Conservation (phyloP, 2,113 vertebrate species). For the Sphaerodactylus townsendi region DNA sequence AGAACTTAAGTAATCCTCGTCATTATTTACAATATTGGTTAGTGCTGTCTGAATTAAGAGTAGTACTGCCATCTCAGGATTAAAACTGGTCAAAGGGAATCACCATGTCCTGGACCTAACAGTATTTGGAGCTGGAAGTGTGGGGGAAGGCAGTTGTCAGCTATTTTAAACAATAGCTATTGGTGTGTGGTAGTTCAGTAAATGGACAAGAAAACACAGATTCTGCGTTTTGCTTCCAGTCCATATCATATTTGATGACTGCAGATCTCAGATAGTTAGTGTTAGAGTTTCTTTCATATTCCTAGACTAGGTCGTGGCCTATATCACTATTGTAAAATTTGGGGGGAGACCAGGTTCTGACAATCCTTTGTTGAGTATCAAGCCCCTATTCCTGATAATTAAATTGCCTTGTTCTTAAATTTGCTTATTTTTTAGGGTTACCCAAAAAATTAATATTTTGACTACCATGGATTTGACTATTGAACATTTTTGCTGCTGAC, state of each 20-base stretch:
- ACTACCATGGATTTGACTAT: slow-evolving; percentile 53
- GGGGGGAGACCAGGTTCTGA: neutral
- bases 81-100: neutral
- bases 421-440: slow-evolving; percentile 65
- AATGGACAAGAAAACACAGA: neutral
- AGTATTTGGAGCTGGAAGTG: neutral
- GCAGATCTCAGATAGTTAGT: too few species aligned
- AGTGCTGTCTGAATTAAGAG: neutral
- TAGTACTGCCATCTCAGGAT: neutral
- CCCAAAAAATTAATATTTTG: slow-evolving; percentile 80
- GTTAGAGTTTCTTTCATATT: neutral
- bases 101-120: too few species aligned
- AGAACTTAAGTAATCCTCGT: neutral
- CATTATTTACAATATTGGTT: neutral
- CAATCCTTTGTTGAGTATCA: neutral
- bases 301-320: neutral
- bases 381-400: neutral
- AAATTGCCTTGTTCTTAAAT: neutral
- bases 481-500: slow-evolving; percentile 43
- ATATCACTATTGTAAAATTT: neutral
- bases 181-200: neutral
- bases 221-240: neutral
- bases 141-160: neutral
- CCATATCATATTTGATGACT: neutral
- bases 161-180: neutral